A percentile compares a stretch with the other conserved stretches of the same genome.
Conservation (phyloP, 2,113 vertebrate genomes). For the Acanthochromis polyacanthus region DNA sequence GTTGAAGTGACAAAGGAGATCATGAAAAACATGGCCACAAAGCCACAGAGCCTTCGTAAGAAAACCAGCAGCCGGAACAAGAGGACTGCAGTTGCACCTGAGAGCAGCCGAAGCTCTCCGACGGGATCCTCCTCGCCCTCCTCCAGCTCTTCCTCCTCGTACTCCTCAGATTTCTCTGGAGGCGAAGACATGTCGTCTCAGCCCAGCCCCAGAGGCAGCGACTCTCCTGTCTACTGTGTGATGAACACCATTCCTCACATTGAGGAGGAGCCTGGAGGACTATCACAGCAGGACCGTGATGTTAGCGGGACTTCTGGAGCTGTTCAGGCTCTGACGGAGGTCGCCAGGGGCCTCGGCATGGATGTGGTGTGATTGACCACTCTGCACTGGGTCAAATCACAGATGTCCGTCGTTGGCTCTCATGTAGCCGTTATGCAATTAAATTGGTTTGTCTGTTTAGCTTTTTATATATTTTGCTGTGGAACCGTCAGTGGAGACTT, state of each 20-base stretch:
- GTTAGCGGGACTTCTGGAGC: conserved; percentile 73
- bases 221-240: conserved; percentile 81
- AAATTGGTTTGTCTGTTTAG: neutral
- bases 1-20: conserved; percentile 88
- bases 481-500: neutral
- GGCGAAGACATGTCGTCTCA: conserved; percentile 58
- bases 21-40: conserved; percentile 89
- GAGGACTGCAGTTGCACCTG: conserved; percentile 32
- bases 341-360: conserved; percentile 87
- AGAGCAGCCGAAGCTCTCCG: conserved; percentile 60
- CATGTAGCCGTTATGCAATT: conserved; percentile 1
- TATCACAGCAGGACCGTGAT: conserved; percentile 51
- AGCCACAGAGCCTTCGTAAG: conserved; percentile 76
- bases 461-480: neutral
- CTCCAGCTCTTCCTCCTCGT: conserved; percentile 71
- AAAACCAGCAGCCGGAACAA: conserved; percentile 63
- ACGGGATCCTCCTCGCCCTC: conserved; percentile 66
- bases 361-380: conserved; percentile 80
- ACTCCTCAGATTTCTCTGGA: conserved; percentile 70
- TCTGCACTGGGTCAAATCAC: neutral
- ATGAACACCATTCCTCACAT: conserved; percentile 81
- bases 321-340: conserved; percentile 82
- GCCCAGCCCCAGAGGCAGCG: conserved; percentile 63
- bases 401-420: neutral
- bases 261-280: conserved; percentile 65